These are phyloP conservation scores for Phortica variegata DNA, from an alignment of 1,140 invertebrate species.

Conservation along the genomic window DNA sequence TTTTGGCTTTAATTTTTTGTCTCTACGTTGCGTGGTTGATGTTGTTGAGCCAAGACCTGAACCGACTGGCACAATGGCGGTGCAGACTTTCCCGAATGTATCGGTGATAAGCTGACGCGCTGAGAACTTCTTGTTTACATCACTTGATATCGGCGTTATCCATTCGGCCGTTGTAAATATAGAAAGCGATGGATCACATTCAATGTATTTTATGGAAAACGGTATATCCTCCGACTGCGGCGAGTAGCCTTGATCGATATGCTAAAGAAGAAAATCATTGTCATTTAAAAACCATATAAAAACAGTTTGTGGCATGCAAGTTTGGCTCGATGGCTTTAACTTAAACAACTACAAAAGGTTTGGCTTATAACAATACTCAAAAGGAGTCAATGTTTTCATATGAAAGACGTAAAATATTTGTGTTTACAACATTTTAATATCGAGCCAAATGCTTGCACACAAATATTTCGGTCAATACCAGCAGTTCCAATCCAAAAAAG, in stretches of 20 bases:
- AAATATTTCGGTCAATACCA: slow-evolving; percentile 51
- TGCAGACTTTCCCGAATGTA: slow-evolving; percentile 19
- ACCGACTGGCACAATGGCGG: slow-evolving; percentile 18
- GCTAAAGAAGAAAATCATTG: slow-evolving; percentile 19
- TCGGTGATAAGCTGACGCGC: slow-evolving; percentile 18
- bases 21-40: neutral
- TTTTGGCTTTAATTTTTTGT: slow-evolving; percentile 18
- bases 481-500: slow-evolving; percentile 62
- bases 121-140: slow-evolving; percentile 25
- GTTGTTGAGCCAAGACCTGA: slow-evolving; percentile 4
- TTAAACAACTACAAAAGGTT: too few species aligned
- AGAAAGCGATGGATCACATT: slow-evolving; percentile 22
- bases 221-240: slow-evolving; percentile 31
- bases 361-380: too few species aligned
- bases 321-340: too few species aligned
- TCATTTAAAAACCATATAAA: too few species aligned
- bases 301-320: too few species aligned
- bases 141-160: slow-evolving; percentile 18
- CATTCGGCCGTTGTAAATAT: slow-evolving; percentile 36
- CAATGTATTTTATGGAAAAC: slow-evolving; percentile 26
- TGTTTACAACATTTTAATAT: too few species aligned
- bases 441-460: too few species aligned
- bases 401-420: too few species aligned
- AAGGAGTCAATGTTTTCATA: too few species aligned
- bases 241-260: slow-evolving; percentile 26